These are phyloP conservation scores for Dipodomys merriami DNA, from an alignment of 2,113 vertebrate genomes.

Conservation along the genomic window DNA sequence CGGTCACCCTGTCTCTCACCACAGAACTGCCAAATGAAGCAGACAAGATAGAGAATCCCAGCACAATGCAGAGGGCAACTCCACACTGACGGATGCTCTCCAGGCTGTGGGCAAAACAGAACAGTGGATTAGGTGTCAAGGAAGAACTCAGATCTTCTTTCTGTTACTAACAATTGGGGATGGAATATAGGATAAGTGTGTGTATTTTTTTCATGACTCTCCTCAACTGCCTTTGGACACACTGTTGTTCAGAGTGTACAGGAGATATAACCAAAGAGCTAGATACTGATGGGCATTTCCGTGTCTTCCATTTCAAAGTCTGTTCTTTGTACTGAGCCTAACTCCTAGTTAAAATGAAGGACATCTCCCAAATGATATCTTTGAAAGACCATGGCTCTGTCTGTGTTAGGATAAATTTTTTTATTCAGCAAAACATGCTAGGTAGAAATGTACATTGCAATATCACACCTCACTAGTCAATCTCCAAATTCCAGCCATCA, in stretches of 20 bases:
- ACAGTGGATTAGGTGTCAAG: accelerated
- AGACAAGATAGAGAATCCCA: conserved; percentile 85
- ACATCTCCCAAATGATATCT: accelerated
- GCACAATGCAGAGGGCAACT: conserved; percentile 85
- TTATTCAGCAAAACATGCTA: not conserved
- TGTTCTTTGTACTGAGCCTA: accelerated
- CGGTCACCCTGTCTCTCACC: conserved; percentile 83
- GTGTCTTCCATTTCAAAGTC: not conserved
- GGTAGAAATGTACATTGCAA: accelerated
- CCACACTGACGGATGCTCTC: conserved; percentile 88
- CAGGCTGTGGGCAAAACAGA: conserved; percentile 79
- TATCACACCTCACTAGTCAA: accelerated
- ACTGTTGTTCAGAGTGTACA: not conserved
- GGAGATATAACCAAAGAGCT: not conserved
- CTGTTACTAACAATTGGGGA: not conserved
- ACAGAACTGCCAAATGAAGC: conserved; percentile 80
- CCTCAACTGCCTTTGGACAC: not conserved
- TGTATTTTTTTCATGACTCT: not conserved
- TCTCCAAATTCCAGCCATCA: not conserved
- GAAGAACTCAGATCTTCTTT: accelerated
- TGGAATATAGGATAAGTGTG: accelerated
- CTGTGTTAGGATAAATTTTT: accelerated
- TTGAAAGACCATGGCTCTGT: accelerated
- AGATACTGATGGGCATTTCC: accelerated
- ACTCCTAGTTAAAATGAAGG: not conserved